Conservation (phyloP, 1,140 invertebrate species). For the Drosophila lini region DNA sequence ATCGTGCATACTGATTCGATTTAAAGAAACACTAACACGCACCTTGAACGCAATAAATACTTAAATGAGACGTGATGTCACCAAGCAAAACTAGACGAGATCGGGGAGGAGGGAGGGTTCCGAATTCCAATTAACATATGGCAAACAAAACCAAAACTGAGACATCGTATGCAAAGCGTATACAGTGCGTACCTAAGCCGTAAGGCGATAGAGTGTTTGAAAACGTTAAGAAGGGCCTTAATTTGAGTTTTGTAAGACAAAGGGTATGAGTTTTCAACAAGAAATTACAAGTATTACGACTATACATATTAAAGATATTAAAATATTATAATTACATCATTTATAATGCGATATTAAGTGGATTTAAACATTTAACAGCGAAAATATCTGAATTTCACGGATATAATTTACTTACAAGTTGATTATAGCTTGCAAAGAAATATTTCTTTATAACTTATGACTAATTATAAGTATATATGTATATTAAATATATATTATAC, state of each 20-base stretch:
- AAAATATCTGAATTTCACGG: not conserved
- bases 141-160: constrained; percentile 26
- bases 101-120: constrained; percentile 5
- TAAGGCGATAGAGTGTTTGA: not conserved
- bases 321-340: not conserved
- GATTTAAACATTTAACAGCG: not conserved
- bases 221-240: not conserved
- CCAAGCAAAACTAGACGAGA: constrained; percentile 28
- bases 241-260: not conserved
- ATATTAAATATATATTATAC: too few relatives aligned
- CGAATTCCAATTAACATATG: constrained; percentile 66
- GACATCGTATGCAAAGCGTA: constrained; percentile 28
- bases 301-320: not conserved
- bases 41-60: constrained; percentile 44
- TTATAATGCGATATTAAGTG: not conserved
- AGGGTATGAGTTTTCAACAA: not conserved
- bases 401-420: not conserved
- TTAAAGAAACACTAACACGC: constrained; percentile 20
- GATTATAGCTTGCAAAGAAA: not conserved
- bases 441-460: not conserved
- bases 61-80: constrained; percentile 63
- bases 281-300: not conserved
- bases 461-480: not conserved
- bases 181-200: constrained; percentile 26
- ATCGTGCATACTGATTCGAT: constrained; percentile 23